phyloP scores from a whole-genome alignment of 2,888 invertebrate genomes.

The Dynastes maya region DNA sequence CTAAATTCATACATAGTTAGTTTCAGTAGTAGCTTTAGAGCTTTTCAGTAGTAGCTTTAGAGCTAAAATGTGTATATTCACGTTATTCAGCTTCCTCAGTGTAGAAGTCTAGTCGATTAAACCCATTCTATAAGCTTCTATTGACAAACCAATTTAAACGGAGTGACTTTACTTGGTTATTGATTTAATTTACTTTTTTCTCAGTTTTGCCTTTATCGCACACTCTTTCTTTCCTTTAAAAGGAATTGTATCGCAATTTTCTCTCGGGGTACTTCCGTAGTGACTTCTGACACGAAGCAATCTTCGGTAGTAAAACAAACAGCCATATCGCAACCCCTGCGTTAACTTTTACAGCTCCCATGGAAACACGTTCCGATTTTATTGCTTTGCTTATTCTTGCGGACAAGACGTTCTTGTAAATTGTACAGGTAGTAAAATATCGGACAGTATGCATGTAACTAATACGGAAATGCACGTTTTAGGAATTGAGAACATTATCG shows the following conservation, averaged over 20 bases:
- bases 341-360: conserved; percentile 58
- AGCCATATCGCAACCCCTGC: conserved; percentile 49
- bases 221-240: too few relatives aligned
- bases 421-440: conserved; percentile 37
- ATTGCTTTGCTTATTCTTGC: conserved; percentile 57
- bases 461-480: conserved; percentile 1
- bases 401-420: conserved; percentile 46
- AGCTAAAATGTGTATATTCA: too few relatives aligned
- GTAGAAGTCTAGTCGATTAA: too few relatives aligned
- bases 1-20: too few relatives aligned
- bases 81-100: too few relatives aligned
- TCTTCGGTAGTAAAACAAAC: conserved; percentile 53
- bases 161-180: too few relatives aligned
- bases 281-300: conserved; percentile 45
- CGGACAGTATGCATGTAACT: conserved; percentile 1
- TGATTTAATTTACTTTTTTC: too few relatives aligned
- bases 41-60: too few relatives aligned
- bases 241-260: conserved; percentile 2
- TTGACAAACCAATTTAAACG: too few relatives aligned
- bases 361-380: conserved; percentile 58
- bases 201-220: too few relatives aligned
- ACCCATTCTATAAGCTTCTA: too few relatives aligned
- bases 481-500: neutral
- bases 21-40: too few relatives aligned
- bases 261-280: conserved; percentile 18